Evolutionary conservation across 2,888 invertebrate species (phyloP).

Genomic region (Dendrolimus houi): DNA sequence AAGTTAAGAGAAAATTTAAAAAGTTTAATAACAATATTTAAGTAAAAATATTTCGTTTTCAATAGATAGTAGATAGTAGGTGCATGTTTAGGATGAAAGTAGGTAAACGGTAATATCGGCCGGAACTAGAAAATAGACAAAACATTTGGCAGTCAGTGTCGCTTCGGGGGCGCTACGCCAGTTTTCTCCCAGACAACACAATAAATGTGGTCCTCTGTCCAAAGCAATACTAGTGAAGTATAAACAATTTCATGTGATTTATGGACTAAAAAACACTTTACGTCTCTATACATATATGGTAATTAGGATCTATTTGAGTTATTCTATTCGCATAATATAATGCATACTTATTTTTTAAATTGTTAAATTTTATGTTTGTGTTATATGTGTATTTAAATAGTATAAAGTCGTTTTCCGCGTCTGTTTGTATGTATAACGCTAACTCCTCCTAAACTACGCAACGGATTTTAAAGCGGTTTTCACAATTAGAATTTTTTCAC

Average conservation of each 20-base stretch:
- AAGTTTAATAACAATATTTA: neutral
- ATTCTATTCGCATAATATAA: too few species aligned
- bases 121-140: slow-evolving; percentile 44
- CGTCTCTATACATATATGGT: too few species aligned
- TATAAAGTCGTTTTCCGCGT: too few species aligned
- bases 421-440: too few species aligned
- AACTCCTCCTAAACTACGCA: too few species aligned
- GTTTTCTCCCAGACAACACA: slow-evolving; percentile 53
- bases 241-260: slow-evolving; percentile 37
- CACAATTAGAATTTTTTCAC: too few species aligned
- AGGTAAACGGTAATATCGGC: slow-evolving; percentile 58
- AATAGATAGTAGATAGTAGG: slow-evolving; percentile 1
- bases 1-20: neutral
- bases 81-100: slow-evolving; percentile 22
- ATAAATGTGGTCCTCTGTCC: slow-evolving; percentile 58
- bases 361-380: too few species aligned
- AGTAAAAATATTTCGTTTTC: neutral
- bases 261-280: slow-evolving; percentile 13
- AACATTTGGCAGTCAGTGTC: slow-evolving; percentile 45
- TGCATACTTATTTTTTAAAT: too few species aligned
- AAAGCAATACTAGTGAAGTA: slow-evolving; percentile 59
- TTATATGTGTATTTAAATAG: too few species aligned
- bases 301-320: too few species aligned
- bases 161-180: slow-evolving; percentile 54
- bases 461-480: too few species aligned